Evolutionary conservation across 2,797 vertebrate genomes (phyloP).

Genomic region (Malacoctenus gilli): DNA sequence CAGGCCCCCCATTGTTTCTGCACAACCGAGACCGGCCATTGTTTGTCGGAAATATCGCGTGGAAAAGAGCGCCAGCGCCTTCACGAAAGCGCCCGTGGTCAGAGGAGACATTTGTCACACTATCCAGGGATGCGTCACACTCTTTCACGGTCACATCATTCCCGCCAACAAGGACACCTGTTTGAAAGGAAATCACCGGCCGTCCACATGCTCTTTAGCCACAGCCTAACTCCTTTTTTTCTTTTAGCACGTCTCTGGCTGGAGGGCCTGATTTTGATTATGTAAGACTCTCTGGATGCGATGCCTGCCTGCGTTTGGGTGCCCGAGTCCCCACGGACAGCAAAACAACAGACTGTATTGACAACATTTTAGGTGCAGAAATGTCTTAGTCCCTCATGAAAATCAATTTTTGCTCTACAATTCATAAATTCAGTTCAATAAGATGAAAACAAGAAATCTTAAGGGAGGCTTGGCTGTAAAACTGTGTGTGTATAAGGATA

Average conservation of each 20-base stretch:
- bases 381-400: too few relatives aligned
- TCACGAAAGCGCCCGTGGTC: constrained; percentile 60
- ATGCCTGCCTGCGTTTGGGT: too few relatives aligned
- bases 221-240: constrained; percentile 26
- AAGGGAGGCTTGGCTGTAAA: too few relatives aligned
- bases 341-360: too few relatives aligned
- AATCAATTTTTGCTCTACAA: too few relatives aligned
- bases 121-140: constrained; percentile 63
- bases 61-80: constrained; percentile 41
- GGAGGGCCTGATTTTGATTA: constrained; percentile 7
- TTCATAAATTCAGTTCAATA: too few relatives aligned
- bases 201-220: constrained; percentile 22
- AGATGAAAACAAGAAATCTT: too few relatives aligned
- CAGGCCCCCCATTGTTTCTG: constrained; percentile 54
- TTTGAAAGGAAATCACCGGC: constrained; percentile 23
- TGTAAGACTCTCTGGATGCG: constrained; percentile 21
- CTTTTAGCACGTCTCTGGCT: constrained; percentile 12
- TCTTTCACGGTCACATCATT: constrained; percentile 18
- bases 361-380: too few relatives aligned
- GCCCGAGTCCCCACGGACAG: too few relatives aligned
- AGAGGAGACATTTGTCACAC: constrained; percentile 67
- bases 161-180: neutral
- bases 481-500: too few relatives aligned
- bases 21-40: constrained; percentile 57
- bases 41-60: constrained; percentile 51